These are phyloP conservation scores for Melanostoma mellinum DNA, from an alignment of 2,888 invertebrate genomes.

Conservation along the genomic window DNA sequence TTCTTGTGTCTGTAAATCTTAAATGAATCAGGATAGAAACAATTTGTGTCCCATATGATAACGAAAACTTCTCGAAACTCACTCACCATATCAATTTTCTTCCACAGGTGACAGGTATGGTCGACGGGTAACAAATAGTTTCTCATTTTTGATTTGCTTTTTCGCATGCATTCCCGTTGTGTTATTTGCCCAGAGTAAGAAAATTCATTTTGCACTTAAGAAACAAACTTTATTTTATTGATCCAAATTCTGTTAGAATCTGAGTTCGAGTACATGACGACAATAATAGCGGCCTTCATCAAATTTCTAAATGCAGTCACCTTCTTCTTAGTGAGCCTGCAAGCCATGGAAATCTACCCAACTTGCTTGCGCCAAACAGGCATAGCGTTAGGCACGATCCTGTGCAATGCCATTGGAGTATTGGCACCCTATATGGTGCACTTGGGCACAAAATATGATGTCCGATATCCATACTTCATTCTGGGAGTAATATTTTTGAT, in stretches of 20 bases:
- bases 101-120: slow-evolving; percentile 83
- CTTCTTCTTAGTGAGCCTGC: slow-evolving; percentile 84
- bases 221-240: background rate
- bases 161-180: slow-evolving; percentile 81
- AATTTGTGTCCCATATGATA: slow-evolving; percentile 8
- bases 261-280: slow-evolving; percentile 78
- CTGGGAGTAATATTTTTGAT: slow-evolving; percentile 81
- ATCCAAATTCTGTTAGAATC: slow-evolving; percentile 75
- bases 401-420: slow-evolving; percentile 84
- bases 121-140: slow-evolving; percentile 83
- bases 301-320: slow-evolving; percentile 84
- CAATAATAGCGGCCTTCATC: slow-evolving; percentile 82
- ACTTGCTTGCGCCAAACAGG: slow-evolving; percentile 87
- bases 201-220: background rate
- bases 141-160: slow-evolving; percentile 81
- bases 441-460: slow-evolving; percentile 82
- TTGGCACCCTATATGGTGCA: slow-evolving; percentile 85
- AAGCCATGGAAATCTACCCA: slow-evolving; percentile 87
- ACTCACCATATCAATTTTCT: background rate
- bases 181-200: slow-evolving; percentile 80
- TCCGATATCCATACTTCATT: slow-evolving; percentile 82
- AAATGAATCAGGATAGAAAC: background rate
- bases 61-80: background rate
- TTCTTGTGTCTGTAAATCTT: too few species aligned
- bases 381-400: slow-evolving; percentile 84